Conservation (phyloP, 2,888 invertebrate genomes). For the Ectobius pallidus region DNA sequence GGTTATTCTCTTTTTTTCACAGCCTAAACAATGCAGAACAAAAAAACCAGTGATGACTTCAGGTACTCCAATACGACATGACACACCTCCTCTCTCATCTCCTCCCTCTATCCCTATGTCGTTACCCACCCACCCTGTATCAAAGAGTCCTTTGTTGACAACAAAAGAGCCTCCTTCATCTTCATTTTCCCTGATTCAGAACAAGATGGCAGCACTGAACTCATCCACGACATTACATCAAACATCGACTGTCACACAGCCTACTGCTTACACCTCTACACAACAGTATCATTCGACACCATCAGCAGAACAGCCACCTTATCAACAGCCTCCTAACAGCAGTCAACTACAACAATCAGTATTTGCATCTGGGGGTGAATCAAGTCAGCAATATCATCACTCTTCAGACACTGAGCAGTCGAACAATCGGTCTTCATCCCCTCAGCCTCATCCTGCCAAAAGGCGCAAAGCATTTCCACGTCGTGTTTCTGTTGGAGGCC, state of each 20-base stretch:
- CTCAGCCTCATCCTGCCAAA: slow-evolving; percentile 12
- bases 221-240: background rate
- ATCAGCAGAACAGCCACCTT: background rate
- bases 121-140: background rate
- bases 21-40: background rate
- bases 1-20: background rate
- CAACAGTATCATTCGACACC: background rate
- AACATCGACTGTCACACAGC: background rate
- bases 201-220: background rate
- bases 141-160: background rate
- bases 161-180: background rate
- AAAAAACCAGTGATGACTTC: background rate
- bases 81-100: background rate
- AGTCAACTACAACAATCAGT: background rate
- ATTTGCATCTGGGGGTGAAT: background rate
- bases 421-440: background rate
- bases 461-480: slow-evolving; percentile 29
- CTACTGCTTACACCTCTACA: background rate
- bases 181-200: background rate
- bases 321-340: background rate
- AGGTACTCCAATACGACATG: background rate
- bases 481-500: slow-evolving; percentile 1
- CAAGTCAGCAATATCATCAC: background rate
- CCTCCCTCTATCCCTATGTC: background rate
- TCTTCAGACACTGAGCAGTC: background rate